Percentiles rank a stretch among this genome's conserved stretches.
phyloP scores from a whole-genome alignment of 2,113 vertebrate genomes.

The Centrocercus urophasianus region DNA sequence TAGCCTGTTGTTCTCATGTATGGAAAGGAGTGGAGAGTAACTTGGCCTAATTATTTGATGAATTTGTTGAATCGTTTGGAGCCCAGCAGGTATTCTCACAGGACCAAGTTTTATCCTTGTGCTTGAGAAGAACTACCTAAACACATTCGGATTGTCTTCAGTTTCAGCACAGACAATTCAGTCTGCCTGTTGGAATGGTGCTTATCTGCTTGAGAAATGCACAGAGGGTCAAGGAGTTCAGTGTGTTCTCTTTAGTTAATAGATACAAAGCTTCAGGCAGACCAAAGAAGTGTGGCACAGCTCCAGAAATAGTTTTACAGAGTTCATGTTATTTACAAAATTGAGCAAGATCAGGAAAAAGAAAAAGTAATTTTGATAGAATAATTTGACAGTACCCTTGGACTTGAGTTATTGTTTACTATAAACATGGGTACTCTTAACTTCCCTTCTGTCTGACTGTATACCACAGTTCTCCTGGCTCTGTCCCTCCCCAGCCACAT shows the following conservation, averaged over 20 bases:
- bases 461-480: not conserved
- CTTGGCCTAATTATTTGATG: not conserved
- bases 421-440: not conserved
- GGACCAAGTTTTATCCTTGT: not conserved
- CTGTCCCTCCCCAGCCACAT: not conserved
- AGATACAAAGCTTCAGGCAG: not conserved
- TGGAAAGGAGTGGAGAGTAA: not conserved
- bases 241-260: not conserved
- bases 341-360: not conserved
- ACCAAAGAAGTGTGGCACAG: not conserved
- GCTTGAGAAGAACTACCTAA: not conserved
- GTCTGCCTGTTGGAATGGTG: not conserved
- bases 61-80: not conserved
- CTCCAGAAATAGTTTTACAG: not conserved
- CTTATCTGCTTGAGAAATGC: not conserved
- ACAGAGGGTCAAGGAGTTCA: not conserved
- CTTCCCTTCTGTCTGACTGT: not conserved
- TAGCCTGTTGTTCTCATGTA: fast-evolving
- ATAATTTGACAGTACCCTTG: not conserved
- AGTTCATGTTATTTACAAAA: not conserved
- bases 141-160: not conserved
- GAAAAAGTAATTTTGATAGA: not conserved
- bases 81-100: not conserved
- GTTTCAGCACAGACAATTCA: not conserved
- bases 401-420: not conserved